These are phyloP conservation scores for Myotis myotis DNA, from an alignment of 2,797 vertebrate species.

Conservation along the genomic window DNA sequence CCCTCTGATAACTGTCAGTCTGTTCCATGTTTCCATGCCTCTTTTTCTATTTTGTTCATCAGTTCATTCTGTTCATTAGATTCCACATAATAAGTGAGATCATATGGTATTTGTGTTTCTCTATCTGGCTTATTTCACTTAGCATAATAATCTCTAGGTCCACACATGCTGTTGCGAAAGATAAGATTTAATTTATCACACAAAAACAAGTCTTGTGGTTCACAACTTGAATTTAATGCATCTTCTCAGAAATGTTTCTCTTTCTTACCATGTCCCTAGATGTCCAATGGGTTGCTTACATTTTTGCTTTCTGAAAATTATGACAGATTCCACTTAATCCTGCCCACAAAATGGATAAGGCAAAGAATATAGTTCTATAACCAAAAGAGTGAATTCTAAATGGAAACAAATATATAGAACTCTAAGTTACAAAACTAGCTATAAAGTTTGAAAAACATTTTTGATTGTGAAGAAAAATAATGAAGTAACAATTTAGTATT, in stretches of 20 bases:
- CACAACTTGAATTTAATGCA: background rate
- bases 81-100: background rate
- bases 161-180: background rate
- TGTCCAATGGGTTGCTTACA: background rate
- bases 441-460: slow-evolving; percentile 48
- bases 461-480: slow-evolving; percentile 19
- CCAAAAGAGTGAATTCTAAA: slow-evolving; percentile 28
- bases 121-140: background rate
- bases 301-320: slow-evolving; percentile 15
- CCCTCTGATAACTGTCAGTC: background rate
- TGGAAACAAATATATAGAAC: slow-evolving; percentile 37
- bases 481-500: background rate
- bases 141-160: background rate
- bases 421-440: slow-evolving; percentile 61
- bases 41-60: background rate
- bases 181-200: background rate
- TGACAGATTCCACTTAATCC: slow-evolving; percentile 37
- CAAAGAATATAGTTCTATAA: slow-evolving; percentile 11
- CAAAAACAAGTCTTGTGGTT: background rate
- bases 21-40: background rate
- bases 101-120: background rate
- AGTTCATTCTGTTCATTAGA: background rate
- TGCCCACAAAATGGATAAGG: background rate
- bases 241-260: slow-evolving; percentile 40
- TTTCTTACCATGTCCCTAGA: slow-evolving; percentile 27